phyloP scores from a whole-genome alignment of 2,797 vertebrate genomes.

The Scomberomorus guttatus region DNA sequence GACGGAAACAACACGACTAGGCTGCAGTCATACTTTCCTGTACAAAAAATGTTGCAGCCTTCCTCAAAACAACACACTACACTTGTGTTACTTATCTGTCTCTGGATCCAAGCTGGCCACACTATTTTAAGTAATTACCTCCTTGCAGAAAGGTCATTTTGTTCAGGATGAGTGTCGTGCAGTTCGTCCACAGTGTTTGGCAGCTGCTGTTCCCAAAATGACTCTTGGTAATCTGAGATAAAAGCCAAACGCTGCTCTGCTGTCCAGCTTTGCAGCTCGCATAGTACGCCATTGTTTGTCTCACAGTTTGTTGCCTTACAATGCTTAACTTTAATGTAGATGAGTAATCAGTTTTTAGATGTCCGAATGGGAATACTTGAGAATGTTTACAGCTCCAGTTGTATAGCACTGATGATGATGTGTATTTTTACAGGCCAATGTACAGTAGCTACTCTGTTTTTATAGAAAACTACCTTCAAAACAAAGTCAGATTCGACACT shows the following conservation, averaged over 20 bases:
- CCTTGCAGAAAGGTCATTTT: slow-evolving; percentile 55
- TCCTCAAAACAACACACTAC: slow-evolving; percentile 39
- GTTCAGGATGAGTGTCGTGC: slow-evolving; percentile 31
- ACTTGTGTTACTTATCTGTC: slow-evolving; percentile 17
- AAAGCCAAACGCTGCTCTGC: slow-evolving; percentile 44
- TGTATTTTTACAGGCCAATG: slow-evolving; percentile 39
- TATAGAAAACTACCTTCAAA: slow-evolving; percentile 19
- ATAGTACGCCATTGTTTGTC: background rate
- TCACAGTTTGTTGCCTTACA: slow-evolving; percentile 44
- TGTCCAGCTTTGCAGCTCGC: slow-evolving; percentile 17
- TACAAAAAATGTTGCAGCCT: background rate
- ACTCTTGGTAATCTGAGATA: slow-evolving; percentile 73
- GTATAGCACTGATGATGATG: slow-evolving; percentile 23
- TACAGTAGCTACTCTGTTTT: slow-evolving; percentile 27
- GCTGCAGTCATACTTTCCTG: background rate
- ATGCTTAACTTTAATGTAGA: background rate
- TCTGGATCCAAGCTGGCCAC: slow-evolving; percentile 53
- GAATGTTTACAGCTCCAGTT: slow-evolving; percentile 59
- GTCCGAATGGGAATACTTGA: slow-evolving; percentile 37
- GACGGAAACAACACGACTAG: slow-evolving; percentile 75
- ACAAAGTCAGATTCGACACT: slow-evolving; percentile 14
- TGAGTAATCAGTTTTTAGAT: slow-evolving; percentile 20
- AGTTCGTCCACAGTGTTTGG: slow-evolving; percentile 34
- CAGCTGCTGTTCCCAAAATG: slow-evolving; percentile 79
- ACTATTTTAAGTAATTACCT: slow-evolving; percentile 64